phyloP scores from a whole-genome alignment of 2,113 vertebrate species.

The Spea multiplicata region DNA sequence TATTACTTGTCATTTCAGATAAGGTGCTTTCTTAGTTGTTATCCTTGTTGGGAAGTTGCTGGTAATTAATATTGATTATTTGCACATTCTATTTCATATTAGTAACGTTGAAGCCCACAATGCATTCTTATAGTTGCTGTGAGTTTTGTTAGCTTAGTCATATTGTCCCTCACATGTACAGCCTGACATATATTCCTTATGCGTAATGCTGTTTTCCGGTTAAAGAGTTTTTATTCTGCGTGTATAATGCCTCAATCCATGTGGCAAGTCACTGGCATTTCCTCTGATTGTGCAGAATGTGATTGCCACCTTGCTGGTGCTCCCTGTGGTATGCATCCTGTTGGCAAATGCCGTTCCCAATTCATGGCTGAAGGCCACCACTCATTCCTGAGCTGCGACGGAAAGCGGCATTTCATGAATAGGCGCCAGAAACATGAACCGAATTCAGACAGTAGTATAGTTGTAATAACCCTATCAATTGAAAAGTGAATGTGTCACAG shows the following conservation, averaged over 20 bases:
- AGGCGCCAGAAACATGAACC: too few relatives aligned
- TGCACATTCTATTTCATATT: too few relatives aligned
- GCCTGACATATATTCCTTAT: background rate
- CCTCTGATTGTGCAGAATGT: slow-evolving; percentile 67
- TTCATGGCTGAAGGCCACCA: slow-evolving; percentile 66
- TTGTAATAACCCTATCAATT: too few relatives aligned
- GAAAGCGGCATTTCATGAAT: slow-evolving; percentile 52
- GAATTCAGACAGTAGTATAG: too few relatives aligned
- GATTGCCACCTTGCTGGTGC: slow-evolving; percentile 69
- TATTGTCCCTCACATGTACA: background rate
- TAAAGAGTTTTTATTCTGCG: background rate
- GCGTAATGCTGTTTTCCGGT: background rate
- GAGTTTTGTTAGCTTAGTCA: too few relatives aligned
- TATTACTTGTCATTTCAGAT: background rate
- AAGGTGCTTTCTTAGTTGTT: background rate
- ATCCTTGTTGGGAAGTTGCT: background rate
- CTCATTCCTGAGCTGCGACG: slow-evolving; percentile 77
- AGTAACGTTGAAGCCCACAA: too few relatives aligned
- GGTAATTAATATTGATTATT: background rate
- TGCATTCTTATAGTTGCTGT: too few relatives aligned
- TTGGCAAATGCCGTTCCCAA: slow-evolving; percentile 78
- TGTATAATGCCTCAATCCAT: background rate
- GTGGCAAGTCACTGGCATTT: background rate
- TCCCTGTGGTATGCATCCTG: slow-evolving; percentile 63
- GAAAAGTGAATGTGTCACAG: too few relatives aligned